Evolutionary conservation across 1,140 invertebrate genomes (phyloP).

Genomic region (Vanessa tameamea): DNA sequence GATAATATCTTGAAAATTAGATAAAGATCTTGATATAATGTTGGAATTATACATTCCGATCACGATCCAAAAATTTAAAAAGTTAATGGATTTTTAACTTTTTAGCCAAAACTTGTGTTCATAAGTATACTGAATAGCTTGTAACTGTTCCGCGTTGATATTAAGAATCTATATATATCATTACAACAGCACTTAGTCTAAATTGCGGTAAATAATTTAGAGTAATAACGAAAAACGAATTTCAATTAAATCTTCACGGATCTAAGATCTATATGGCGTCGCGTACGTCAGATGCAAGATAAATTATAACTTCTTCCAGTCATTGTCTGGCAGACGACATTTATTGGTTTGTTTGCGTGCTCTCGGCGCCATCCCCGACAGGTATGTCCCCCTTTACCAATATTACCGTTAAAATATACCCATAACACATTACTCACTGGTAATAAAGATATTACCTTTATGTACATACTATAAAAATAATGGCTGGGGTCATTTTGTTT

Average conservation of each 20-base stretch:
- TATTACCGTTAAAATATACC: slow-evolving; percentile 39
- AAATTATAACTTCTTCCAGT: slow-evolving; percentile 57
- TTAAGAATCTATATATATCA: not conserved
- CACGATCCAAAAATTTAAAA: too few species aligned
- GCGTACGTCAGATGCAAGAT: slow-evolving; percentile 53
- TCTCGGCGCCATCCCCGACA: slow-evolving; percentile 55
- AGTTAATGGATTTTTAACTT: too few species aligned
- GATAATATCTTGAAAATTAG: too few species aligned
- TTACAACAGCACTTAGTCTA: not conserved
- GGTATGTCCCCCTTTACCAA: slow-evolving; percentile 39
- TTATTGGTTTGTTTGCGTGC: slow-evolving; percentile 67
- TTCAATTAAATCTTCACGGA: slow-evolving; percentile 16
- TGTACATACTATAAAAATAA: too few species aligned
- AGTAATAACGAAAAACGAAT: slow-evolving; percentile 12
- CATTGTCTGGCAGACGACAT: slow-evolving; percentile 57
- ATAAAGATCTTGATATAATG: too few species aligned
- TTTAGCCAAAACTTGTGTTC: not conserved
- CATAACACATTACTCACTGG: slow-evolving; percentile 15
- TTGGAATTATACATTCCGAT: too few species aligned
- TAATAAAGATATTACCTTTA: not conserved
- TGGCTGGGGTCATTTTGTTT: too few species aligned
- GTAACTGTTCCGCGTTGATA: not conserved
- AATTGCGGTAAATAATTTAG: not conserved
- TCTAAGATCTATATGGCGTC: slow-evolving; percentile 9
- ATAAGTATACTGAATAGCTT: not conserved